Conservation (phyloP, 2,888 invertebrate genomes). For the Cephus runcator region DNA sequence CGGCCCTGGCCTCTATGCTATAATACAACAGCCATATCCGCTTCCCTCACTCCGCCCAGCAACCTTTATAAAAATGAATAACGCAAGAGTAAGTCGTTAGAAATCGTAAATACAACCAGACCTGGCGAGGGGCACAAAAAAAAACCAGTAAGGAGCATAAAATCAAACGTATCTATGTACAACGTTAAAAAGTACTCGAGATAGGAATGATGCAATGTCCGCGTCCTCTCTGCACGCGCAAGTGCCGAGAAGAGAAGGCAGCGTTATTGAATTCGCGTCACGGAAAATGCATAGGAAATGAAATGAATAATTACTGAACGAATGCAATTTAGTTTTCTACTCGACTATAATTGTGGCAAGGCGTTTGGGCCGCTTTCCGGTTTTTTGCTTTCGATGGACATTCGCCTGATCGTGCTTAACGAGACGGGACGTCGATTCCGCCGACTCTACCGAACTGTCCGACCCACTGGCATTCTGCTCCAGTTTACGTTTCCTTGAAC, state of each 20-base stretch:
- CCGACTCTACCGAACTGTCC: constrained; percentile 37
- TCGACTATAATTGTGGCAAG: constrained; percentile 46
- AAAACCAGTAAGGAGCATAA: constrained; percentile 14
- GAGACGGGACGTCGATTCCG: constrained; percentile 25
- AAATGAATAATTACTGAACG: constrained; percentile 23
- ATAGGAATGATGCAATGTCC: constrained; percentile 51
- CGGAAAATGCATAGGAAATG: constrained; percentile 42
- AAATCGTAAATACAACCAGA: background rate
- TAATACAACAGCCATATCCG: background rate
- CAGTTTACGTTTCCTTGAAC: constrained; percentile 57
- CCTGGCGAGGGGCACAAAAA: background rate
- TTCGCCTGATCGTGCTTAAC: constrained; percentile 37
- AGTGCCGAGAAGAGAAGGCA: constrained; percentile 10
- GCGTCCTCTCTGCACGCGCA: constrained; percentile 16
- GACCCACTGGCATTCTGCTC: constrained; percentile 35
- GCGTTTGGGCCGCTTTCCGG: constrained; percentile 52
- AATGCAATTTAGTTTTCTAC: constrained; percentile 32
- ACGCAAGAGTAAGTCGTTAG: background rate
- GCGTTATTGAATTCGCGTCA: constrained; percentile 10
- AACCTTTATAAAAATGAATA: background rate
- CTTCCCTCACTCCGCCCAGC: background rate
- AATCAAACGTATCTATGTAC: constrained; percentile 22
- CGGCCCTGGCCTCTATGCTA: background rate
- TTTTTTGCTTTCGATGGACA: constrained; percentile 50
- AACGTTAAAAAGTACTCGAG: constrained; percentile 24